Evolutionary conservation across 2,797 vertebrate genomes (phyloP).

Genomic region (Molossus molossus): DNA sequence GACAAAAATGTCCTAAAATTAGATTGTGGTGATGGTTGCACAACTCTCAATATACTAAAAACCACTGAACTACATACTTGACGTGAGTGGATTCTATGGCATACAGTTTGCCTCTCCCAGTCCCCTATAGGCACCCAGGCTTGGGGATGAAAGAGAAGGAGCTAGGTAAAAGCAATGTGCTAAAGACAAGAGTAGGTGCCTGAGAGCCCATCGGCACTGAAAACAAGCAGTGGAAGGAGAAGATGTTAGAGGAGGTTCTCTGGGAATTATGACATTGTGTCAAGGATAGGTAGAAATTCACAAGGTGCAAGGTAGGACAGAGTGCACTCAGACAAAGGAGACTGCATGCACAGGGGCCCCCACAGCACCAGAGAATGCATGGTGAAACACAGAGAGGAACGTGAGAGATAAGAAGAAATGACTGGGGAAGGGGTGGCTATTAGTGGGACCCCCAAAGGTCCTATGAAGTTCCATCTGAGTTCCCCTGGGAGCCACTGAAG

Average conservation of each 20-base stretch:
- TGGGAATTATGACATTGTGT: background rate
- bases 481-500: background rate
- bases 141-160: background rate
- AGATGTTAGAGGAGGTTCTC: background rate
- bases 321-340: background rate
- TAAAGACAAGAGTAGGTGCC: background rate
- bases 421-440: background rate
- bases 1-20: constrained; percentile 49
- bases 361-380: background rate
- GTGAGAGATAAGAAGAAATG: background rate
- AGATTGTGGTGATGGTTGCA: background rate
- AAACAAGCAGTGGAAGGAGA: background rate
- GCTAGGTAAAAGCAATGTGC: background rate
- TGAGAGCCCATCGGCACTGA: background rate
- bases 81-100: background rate
- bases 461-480: background rate
- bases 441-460: background rate
- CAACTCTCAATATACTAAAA: background rate
- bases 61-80: background rate
- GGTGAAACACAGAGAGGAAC: background rate
- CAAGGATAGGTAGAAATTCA: background rate
- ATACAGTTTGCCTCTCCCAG: background rate
- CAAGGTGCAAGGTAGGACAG: background rate
- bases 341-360: background rate
- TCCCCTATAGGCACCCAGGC: no score